These are phyloP conservation scores for Boleophthalmus pectinirostris DNA, from an alignment of 2,113 vertebrate species.

Conservation along the genomic window DNA sequence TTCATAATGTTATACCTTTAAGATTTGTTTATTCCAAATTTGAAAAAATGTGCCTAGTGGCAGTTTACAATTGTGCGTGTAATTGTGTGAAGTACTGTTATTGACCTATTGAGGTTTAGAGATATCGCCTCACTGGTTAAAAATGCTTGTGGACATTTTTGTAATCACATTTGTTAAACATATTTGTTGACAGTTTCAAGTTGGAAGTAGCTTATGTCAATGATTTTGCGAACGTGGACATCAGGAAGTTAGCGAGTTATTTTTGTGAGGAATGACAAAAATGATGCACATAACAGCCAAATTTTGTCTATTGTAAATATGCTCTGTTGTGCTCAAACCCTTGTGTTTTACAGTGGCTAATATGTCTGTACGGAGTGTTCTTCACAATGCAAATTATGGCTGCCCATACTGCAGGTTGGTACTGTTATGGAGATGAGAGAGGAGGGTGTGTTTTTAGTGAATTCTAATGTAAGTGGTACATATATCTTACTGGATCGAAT, in stretches of 20 bases:
- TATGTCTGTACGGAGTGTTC: constrained; percentile 50
- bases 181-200: not conserved
- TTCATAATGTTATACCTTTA: constrained; percentile 8
- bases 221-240: constrained; percentile 11
- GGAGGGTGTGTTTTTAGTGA: constrained; percentile 47
- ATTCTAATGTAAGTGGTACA: constrained; percentile 44
- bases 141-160: constrained; percentile 24
- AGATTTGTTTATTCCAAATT: constrained; percentile 33
- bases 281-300: constrained; percentile 10
- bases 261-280: constrained; percentile 21
- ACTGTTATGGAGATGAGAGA: constrained; percentile 16
- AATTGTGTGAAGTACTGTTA: constrained; percentile 52
- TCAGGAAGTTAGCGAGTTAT: constrained; percentile 43
- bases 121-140: constrained; percentile 32
- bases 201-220: constrained; percentile 40
- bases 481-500: constrained; percentile 54
- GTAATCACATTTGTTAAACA: constrained; percentile 10
- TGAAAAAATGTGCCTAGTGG: constrained; percentile 60
- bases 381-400: constrained; percentile 36
- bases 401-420: constrained; percentile 8
- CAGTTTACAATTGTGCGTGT: constrained; percentile 44
- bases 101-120: constrained; percentile 34
- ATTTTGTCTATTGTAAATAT: constrained; percentile 50
- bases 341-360: constrained; percentile 28
- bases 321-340: constrained; percentile 43